Conservation (phyloP, 2,888 invertebrate species). For the Scaptomyza flava region DNA sequence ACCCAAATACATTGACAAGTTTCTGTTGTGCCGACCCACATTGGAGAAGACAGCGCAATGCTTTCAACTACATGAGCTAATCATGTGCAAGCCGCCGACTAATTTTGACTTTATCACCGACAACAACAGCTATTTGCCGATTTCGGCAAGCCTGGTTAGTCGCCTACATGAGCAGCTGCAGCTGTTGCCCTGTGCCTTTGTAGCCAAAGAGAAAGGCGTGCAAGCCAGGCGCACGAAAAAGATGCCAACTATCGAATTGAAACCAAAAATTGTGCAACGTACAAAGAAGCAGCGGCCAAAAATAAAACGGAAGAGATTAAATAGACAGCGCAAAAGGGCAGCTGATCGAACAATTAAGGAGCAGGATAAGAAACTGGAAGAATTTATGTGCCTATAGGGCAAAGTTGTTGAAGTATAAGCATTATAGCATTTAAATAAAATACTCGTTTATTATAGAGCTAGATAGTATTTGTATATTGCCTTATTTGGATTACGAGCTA, state of each 20-base stretch:
- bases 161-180: slow-evolving; percentile 67
- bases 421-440: neutral
- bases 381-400: slow-evolving; percentile 49
- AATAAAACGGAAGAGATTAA: neutral
- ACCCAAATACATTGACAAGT: slow-evolving; percentile 69
- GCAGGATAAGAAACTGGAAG: slow-evolving; percentile 27
- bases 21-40: slow-evolving; percentile 72
- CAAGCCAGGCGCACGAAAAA: neutral
- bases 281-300: neutral
- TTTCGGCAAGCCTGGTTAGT: slow-evolving; percentile 67
- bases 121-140: slow-evolving; percentile 60
- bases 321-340: slow-evolving; percentile 13
- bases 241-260: neutral
- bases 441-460: neutral
- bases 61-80: slow-evolving; percentile 60
- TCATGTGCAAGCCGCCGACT: slow-evolving; percentile 50
- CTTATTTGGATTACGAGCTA: slow-evolving; percentile 23
- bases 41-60: slow-evolving; percentile 55
- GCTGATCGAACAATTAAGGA: slow-evolving; percentile 9
- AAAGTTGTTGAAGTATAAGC: neutral
- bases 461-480: neutral
- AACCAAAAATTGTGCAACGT: neutral
- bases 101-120: slow-evolving; percentile 71
- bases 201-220: slow-evolving; percentile 19
- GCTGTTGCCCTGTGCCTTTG: slow-evolving; percentile 75